Conservation (phyloP, 2,797 vertebrate species). For the Bucorvus abyssinicus region DNA sequence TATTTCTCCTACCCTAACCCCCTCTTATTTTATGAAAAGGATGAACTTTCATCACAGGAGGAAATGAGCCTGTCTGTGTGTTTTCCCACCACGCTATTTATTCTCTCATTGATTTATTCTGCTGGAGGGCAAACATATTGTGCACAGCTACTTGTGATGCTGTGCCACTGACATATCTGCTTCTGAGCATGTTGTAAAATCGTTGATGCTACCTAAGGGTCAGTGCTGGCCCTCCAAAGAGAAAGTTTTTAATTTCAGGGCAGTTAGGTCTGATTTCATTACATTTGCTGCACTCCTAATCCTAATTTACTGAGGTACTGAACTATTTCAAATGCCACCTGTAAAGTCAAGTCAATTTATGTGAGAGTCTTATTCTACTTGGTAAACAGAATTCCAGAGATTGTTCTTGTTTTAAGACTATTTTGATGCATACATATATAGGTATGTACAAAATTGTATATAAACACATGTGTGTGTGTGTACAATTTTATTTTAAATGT, state of each 20-base stretch:
- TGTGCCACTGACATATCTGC: neutral
- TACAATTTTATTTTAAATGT: neutral
- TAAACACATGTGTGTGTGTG: neutral
- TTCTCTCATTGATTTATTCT: slow-evolving; percentile 9
- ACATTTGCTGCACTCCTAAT: neutral
- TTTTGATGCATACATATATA: neutral
- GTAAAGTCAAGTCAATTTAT: neutral
- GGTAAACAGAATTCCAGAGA: neutral
- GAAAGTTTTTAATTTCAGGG: neutral
- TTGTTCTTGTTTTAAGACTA: neutral
- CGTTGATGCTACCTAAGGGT: neutral
- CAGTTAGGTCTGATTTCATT: neutral
- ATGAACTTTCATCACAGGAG: neutral
- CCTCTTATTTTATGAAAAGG: neutral
- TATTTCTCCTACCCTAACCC: neutral
- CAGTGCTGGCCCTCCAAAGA: neutral
- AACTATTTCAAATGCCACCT: neutral
- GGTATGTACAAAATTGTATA: neutral
- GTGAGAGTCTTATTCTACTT: neutral
- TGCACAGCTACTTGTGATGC: neutral
- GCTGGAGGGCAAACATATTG: slow-evolving; percentile 16
- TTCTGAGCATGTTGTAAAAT: neutral
- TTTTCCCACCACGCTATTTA: neutral
- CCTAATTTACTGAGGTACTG: neutral
- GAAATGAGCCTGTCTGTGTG: neutral